Conservation (phyloP, 2,797 vertebrate species). For the Buceros bicornis region DNA sequence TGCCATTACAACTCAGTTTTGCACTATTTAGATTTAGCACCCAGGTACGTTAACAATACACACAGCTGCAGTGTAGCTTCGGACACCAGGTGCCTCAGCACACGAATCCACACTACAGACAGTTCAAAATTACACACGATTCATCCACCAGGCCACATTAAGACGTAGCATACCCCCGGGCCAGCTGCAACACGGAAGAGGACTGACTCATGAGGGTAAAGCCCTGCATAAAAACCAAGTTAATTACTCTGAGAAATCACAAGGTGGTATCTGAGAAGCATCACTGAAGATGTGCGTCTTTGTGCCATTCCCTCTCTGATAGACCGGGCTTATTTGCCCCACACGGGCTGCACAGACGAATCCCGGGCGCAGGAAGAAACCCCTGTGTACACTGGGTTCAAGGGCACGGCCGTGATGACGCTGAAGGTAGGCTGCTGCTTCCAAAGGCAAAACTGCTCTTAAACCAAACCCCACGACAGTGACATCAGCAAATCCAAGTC, state of each 20-base stretch:
- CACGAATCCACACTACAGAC: background rate
- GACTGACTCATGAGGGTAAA: background rate
- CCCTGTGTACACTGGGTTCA: constrained; percentile 3
- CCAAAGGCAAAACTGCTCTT: background rate
- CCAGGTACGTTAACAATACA: background rate
- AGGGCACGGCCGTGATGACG: background rate
- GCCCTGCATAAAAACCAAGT: background rate
- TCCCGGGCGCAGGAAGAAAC: background rate
- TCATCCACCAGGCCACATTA: background rate
- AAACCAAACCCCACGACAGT: background rate
- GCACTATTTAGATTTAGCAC: background rate
- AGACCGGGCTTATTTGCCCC: background rate
- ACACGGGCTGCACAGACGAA: background rate
- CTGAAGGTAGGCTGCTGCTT: background rate
- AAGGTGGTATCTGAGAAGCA: constrained; percentile 17
- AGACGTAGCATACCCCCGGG: background rate
- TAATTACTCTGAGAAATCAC: background rate
- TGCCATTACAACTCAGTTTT: background rate
- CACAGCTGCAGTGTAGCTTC: accelerated
- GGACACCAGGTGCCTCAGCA: background rate
- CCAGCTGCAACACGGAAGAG: background rate
- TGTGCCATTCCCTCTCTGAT: constrained; percentile 9
- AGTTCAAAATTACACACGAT: background rate
- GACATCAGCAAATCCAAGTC: background rate
- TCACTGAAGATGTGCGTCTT: background rate